Conservation (phyloP, 2,113 vertebrate species). For the Haemorhous mexicanus region DNA sequence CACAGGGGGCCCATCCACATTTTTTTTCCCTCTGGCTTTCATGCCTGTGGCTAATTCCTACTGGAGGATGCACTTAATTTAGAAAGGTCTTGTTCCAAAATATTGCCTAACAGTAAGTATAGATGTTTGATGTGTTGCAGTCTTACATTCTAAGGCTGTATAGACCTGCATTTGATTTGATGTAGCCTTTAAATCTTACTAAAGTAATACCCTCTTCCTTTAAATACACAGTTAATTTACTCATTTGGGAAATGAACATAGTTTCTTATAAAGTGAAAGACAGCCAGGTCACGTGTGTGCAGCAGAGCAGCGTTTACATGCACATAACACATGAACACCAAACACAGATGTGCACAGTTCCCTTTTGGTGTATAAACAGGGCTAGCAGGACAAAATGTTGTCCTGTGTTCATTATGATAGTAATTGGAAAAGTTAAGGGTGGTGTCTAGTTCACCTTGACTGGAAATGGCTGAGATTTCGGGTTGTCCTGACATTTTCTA, state of each 20-base stretch:
- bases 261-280: not conserved
- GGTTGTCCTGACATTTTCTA: not conserved
- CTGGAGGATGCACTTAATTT: not conserved
- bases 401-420: not conserved
- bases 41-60: not conserved
- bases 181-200: not conserved
- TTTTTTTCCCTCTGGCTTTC: not conserved
- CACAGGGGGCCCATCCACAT: not conserved
- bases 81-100: not conserved
- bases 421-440: not conserved
- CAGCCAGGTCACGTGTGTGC: not conserved
- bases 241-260: not conserved
- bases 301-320: fast-evolving
- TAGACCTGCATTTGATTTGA: not conserved
- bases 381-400: not conserved
- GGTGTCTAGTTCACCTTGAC: not conserved
- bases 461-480: not conserved
- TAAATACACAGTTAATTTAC: not conserved
- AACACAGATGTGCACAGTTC: not conserved
- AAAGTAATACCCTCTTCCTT: not conserved
- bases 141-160: not conserved
- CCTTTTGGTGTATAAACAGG: not conserved
- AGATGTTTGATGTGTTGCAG: not conserved
- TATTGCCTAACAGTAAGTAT: not conserved
- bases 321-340: not conserved